These are phyloP conservation scores for Pollenia angustigena DNA, from an alignment of 2,888 invertebrate species.

Conservation along the genomic window DNA sequence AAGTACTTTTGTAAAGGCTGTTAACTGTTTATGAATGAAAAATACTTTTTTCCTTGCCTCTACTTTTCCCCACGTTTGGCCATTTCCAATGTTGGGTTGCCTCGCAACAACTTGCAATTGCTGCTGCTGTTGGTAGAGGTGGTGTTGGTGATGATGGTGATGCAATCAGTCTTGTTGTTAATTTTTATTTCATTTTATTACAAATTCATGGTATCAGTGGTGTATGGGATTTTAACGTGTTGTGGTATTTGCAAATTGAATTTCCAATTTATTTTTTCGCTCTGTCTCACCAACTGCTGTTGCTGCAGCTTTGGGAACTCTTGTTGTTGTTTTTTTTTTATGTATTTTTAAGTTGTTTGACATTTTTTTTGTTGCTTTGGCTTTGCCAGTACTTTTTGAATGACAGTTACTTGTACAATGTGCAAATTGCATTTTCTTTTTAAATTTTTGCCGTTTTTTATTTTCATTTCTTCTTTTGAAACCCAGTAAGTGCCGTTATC, in stretches of 20 bases:
- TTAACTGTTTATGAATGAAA: conserved; percentile 70
- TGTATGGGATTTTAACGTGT: conserved; percentile 69
- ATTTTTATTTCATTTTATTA: conserved; percentile 60
- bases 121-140: conserved; percentile 11
- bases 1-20: conserved; percentile 59
- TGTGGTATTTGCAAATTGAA: conserved; percentile 71
- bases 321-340: conserved; percentile 9
- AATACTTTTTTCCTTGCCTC: neutral
- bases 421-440: conserved; percentile 61
- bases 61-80: neutral
- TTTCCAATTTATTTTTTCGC: conserved; percentile 57
- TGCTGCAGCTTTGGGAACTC: neutral
- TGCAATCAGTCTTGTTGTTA: conserved; percentile 38
- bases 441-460: neutral
- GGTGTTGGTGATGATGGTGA: neutral
- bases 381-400: conserved; percentile 49
- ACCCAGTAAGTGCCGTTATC: conserved; percentile 71
- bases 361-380: neutral
- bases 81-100: neutral
- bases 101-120: neutral
- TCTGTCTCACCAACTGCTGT: neutral
- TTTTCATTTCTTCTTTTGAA: conserved; percentile 58
- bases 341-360: conserved; percentile 54
- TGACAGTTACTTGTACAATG: conserved; percentile 68
- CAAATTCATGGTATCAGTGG: conserved; percentile 67